Evolutionary conservation across 2,797 vertebrate species (phyloP), one percentile per base, ranked within the genome.

Genomic region (Labroides dimidiatus): DNA sequence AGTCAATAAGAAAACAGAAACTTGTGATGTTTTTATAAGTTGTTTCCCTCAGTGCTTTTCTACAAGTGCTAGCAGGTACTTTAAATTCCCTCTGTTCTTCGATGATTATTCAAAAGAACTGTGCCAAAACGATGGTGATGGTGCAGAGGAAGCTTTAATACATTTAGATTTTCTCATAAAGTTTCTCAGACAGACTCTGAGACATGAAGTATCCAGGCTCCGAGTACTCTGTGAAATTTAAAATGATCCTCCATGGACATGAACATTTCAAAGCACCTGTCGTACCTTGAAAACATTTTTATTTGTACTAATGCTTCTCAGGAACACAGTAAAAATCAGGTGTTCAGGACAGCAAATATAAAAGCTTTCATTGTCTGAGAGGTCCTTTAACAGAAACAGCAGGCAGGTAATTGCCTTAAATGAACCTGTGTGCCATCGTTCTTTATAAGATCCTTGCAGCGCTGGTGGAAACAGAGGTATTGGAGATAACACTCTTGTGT

Each of bases 401-500:
- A 41, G 55, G 20, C 16, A 16, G 3, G 44, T 36, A 42, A 49
- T 41, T 62, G 23, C 52, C 14, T 23, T 9, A 49, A 49, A 44
- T 12, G 19, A 49, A 64, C 23, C 24, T 53, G 58, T 4, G 27
- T 42, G 52, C 58, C 20, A 51, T 49, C 1, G 1, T 30, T 60
- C 15, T 17, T 51, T 50, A 20, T n/a, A 6, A 56, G 58, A 42
- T 49, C 27, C 5, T 21, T 7, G 51, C 60, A 42, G 72, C 12
- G 13, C 17, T 10, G 66, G 36, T 41, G 69, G 10, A 50, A 68
- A 49, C 23, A 0, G 45, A 10, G 19, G 52, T 37, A 19, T 69
- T 36, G 13, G 42, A 15, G 41, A 79, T 60, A 15, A 61, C 67
- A 47, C 69, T 78, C 70, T 68, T 36, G 80, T 75, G 82, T 74